These are phyloP conservation scores for Automeris io DNA, from an alignment of 2,888 invertebrate species.

Conservation along the genomic window DNA sequence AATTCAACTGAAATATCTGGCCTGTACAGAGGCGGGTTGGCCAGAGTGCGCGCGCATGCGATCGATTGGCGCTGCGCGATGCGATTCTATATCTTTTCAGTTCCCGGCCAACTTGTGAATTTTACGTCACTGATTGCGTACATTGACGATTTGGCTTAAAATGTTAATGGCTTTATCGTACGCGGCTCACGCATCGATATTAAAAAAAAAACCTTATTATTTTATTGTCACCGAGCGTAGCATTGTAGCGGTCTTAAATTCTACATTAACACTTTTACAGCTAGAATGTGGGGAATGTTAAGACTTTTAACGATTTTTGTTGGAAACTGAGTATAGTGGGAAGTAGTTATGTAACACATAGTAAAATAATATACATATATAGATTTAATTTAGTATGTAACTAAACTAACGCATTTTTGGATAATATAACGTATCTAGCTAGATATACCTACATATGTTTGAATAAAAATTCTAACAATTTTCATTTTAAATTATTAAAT, in stretches of 20 bases:
- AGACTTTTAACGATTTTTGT: background rate
- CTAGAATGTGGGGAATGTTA: background rate
- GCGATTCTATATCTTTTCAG: slow-evolving; percentile 43
- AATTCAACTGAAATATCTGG: slow-evolving; percentile 52
- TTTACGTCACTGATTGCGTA: slow-evolving; percentile 74
- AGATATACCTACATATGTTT: too few relatives aligned
- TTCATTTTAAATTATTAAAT: too few relatives aligned
- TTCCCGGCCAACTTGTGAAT: slow-evolving; percentile 53
- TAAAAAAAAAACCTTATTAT: background rate
- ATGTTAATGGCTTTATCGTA: slow-evolving; percentile 40
- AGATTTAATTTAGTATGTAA: too few relatives aligned
- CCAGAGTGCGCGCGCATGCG: slow-evolving; percentile 67
- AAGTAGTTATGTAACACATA: too few relatives aligned
- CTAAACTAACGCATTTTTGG: too few relatives aligned
- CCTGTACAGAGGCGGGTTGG: slow-evolving; percentile 54
- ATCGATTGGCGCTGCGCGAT: slow-evolving; percentile 70
- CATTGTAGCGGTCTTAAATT: background rate
- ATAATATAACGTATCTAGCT: too few relatives aligned
- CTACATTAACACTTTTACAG: background rate
- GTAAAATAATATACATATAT: too few relatives aligned
- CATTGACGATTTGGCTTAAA: slow-evolving; percentile 54
- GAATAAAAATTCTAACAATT: too few relatives aligned
- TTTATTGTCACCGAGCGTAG: background rate
- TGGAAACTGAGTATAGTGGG: background rate
- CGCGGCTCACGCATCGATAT: slow-evolving; percentile 6